phyloP scores from a whole-genome alignment of 1,140 invertebrate genomes.

The Euwallacea fornicatus region DNA sequence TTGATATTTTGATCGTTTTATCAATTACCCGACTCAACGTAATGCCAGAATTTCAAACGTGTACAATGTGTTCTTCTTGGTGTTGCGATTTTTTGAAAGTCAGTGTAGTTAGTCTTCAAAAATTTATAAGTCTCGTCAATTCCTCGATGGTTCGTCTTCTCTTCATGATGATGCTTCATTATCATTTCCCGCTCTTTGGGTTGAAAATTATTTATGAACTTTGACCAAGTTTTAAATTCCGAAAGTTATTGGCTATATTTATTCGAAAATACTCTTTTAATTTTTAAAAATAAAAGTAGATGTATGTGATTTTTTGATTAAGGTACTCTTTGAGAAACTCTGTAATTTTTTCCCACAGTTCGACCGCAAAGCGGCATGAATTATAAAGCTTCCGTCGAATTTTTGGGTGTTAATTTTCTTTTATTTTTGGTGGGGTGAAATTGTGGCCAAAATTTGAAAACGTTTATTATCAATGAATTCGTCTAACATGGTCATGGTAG shows the following conservation, averaged over 20 bases:
- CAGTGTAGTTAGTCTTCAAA: conserved; percentile 28
- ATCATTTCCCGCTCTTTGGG: not conserved
- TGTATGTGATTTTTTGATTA: not conserved
- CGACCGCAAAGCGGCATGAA: not conserved
- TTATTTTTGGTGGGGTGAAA: not conserved
- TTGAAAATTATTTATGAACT: conserved; percentile 4
- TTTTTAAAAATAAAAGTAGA: conserved; percentile 20
- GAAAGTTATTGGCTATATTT: not conserved
- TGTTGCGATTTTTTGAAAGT: too few species aligned
- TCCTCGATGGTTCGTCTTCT: conserved; percentile 34
- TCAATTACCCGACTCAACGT: too few species aligned
- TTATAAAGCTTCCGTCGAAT: conserved; percentile 15
- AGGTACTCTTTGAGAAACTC: not conserved
- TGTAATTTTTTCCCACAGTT: not conserved
- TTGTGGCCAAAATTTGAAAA: too few species aligned
- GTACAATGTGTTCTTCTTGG: too few species aligned
- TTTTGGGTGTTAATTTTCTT: conserved; percentile 10
- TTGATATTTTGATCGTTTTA: too few species aligned
- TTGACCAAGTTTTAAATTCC: conserved; percentile 8
- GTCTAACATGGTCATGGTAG: too few species aligned
- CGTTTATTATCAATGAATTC: too few species aligned
- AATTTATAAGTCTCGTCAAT: conserved; percentile 27
- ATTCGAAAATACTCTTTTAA: conserved; percentile 1
- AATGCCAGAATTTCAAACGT: too few species aligned
- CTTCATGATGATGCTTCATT: conserved; percentile 11